Evolutionary conservation across 2,113 vertebrate species (phyloP).

Genomic region (Corythoichthys intestinalis): DNA sequence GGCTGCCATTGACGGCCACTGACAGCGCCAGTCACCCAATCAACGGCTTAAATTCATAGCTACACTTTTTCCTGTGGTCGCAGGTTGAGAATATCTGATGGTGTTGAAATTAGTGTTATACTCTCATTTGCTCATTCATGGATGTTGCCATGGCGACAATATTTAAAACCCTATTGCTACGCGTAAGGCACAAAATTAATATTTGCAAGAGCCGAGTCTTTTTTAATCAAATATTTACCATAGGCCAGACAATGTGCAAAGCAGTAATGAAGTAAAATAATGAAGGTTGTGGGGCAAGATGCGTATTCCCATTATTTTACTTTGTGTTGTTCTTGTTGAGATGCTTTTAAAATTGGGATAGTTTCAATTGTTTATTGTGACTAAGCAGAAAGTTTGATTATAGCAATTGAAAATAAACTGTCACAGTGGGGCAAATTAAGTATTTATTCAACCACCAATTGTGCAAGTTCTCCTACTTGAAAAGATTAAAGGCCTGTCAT

Average conservation of each 20-base stretch:
- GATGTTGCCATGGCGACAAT: conserved; percentile 17
- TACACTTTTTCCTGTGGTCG: conserved; percentile 15
- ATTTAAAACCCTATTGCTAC: background rate
- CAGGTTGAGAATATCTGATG: conserved; percentile 14
- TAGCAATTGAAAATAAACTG: background rate
- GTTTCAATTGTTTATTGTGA: background rate
- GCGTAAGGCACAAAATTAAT: background rate
- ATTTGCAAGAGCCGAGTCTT: background rate
- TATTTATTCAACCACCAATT: too few species aligned
- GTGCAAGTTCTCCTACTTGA: too few species aligned
- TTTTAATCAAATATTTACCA: conserved; percentile 25
- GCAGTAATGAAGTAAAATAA: background rate
- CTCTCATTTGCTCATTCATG: conserved; percentile 22
- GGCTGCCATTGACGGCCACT: too few species aligned
- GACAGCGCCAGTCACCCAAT: too few species aligned
- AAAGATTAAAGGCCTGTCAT: too few species aligned
- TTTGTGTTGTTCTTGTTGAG: background rate
- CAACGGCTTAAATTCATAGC: background rate
- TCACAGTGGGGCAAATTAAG: too few species aligned
- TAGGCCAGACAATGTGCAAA: background rate
- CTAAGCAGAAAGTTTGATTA: background rate
- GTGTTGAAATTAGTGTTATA: conserved; percentile 26
- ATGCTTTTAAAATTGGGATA: background rate
- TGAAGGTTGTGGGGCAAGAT: background rate
- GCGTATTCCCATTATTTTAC: background rate